Evolutionary conservation across 2,888 invertebrate species (phyloP), one percentile per base, ranked within the genome.

Genomic region (Parapristionchus giblindavisi): DNA sequence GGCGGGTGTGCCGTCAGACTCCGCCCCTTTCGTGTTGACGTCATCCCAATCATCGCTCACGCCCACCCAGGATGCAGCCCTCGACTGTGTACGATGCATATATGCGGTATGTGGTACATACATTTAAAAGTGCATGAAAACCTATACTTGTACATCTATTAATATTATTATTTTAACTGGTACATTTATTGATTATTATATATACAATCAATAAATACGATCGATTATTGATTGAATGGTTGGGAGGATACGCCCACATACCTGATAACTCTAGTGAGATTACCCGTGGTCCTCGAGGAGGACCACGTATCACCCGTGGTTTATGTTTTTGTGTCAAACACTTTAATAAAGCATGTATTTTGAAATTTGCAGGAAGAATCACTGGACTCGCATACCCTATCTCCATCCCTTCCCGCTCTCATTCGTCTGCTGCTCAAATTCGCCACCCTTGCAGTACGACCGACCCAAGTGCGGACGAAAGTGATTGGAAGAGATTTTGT

Each of bases 11-110:
- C 92, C 93, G 85, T 92, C 92, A 6, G 94, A 94, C 88, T 92
- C 92, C 70, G 92, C 93, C 34, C 93, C 93, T 11, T 94, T 93
- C 85, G 92, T 95, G 87, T 91, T 95, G 89, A 91, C 94, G 11
- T 79, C 79, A 83, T 92, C 93, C 0, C 91, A 93, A 68, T 92
- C 93, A 66, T 95, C 96, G 87, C 92, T 93, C 52, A 94, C 93
- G 0, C 93, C 93, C 11, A 90, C 94, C 76, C 94, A 95, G 88
- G 94, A 94, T 85, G 93, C 93, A 66, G 92, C 94, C 56, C 89
- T 95, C 34, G 94, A 94, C 87, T 93, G 94, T 77, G 92, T 96
- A 89, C 94, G 95, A 81, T 92, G 93, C 36, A 91, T 97, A 72
- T 94, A 94, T 87, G 94, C 94, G 91, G 93, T 93, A 85, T 77